A percentile compares a stretch with the other conserved stretches of the same genome.
These are phyloP conservation scores for Laterallus jamaicensis DNA, from an alignment of 2,113 vertebrate genomes.

Conservation along the genomic window DNA sequence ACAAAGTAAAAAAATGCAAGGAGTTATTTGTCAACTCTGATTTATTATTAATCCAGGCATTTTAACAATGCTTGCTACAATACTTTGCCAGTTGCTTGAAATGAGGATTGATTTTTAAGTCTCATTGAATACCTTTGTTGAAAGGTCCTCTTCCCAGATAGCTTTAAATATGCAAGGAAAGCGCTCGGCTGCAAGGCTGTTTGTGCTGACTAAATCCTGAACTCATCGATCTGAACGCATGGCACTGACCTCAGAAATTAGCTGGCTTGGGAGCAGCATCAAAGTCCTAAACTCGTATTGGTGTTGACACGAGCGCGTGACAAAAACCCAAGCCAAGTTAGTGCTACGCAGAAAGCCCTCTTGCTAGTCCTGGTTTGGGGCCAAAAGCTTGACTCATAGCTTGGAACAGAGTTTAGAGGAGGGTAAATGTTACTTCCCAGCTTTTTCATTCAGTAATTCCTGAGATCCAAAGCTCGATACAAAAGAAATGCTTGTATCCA, in stretches of 20 bases:
- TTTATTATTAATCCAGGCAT: background rate
- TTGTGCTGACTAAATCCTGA: slow-evolving; percentile 52
- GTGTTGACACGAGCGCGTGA: background rate
- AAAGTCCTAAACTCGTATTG: background rate
- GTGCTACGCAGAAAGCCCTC: background rate
- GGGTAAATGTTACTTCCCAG: background rate
- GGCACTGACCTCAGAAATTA: slow-evolving; percentile 28
- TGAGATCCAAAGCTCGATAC: background rate
- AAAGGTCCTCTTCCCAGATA: slow-evolving; percentile 38
- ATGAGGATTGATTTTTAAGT: slow-evolving; percentile 42
- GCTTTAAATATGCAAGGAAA: slow-evolving; percentile 42
- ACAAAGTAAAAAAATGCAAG: background rate
- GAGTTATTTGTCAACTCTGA: slow-evolving; percentile 2
- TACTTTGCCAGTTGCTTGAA: slow-evolving; percentile 2
- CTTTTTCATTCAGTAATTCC: slow-evolving; percentile 27
- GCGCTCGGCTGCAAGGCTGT: background rate
- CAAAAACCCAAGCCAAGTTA: background rate
- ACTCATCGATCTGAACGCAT: background rate
- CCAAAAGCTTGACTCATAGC: slow-evolving; percentile 16
- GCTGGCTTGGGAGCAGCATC: slow-evolving; percentile 2
- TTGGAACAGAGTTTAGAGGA: background rate
- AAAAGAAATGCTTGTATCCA: fast-evolving
- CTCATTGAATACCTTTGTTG: slow-evolving; percentile 22
- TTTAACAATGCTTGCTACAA: background rate
- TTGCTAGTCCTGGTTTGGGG: background rate